A percentile compares a stretch with the other conserved stretches of the same genome.
phyloP scores from a whole-genome alignment of 2,797 vertebrate species.

The Pseudochirops cupreus region DNA sequence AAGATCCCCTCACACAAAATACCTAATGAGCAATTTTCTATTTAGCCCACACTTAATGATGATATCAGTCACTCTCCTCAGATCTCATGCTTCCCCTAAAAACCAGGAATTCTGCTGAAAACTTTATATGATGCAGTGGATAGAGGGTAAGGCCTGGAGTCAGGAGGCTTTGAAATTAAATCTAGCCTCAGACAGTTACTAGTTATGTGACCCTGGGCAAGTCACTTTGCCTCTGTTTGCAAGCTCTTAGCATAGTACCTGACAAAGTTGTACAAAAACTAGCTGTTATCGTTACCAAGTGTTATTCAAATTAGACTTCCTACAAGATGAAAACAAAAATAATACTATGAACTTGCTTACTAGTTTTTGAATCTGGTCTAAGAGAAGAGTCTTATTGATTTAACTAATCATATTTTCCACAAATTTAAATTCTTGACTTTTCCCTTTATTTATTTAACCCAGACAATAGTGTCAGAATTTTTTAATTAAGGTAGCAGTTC shows the following conservation, averaged over 20 bases:
- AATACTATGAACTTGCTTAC: not conserved
- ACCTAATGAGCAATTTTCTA: not conserved
- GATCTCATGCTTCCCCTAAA: not conserved
- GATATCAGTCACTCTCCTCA: not conserved
- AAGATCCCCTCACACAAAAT: not conserved
- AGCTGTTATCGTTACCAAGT: not conserved
- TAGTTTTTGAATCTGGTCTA: too few species aligned
- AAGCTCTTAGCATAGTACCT: not conserved
- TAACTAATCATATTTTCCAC: not conserved
- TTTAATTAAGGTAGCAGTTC: not conserved
- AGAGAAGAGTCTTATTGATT: too few species aligned
- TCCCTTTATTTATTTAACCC: not conserved
- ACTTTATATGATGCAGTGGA: not conserved
- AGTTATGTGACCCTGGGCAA: not conserved
- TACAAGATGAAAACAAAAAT: not conserved
- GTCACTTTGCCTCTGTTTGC: not conserved
- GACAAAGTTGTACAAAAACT: not conserved
- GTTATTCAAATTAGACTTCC: not conserved
- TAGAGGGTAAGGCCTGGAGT: not conserved
- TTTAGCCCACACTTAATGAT: not conserved
- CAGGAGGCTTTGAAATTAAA: not conserved
- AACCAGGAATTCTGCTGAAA: not conserved
- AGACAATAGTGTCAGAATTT: not conserved
- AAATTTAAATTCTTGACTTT: not conserved
- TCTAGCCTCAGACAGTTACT: not conserved